Conservation (phyloP, 2,113 vertebrate species). For the Laterallus jamaicensis region DNA sequence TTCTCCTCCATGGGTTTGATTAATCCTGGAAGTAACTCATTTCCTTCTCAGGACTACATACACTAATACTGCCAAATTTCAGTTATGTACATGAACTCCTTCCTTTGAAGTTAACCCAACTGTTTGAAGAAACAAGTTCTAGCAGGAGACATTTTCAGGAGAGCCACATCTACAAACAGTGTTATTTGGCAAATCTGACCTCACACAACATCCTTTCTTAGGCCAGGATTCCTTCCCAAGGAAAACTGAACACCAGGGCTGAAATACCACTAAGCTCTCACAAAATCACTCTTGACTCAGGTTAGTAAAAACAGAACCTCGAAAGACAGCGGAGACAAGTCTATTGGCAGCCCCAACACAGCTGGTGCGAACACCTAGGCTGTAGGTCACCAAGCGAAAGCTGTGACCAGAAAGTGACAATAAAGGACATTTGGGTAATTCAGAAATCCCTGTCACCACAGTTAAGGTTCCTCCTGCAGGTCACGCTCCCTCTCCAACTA, state of each 20-base stretch:
- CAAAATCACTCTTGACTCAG: not conserved
- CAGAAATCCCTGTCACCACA: not conserved
- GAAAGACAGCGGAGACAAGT: not conserved
- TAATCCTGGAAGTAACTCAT: not conserved
- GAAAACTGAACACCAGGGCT: not conserved
- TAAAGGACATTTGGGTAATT: not conserved
- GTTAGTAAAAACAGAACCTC: not conserved
- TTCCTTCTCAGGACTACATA: not conserved
- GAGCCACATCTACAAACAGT: not conserved
- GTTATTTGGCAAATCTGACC: slow-evolving; percentile 2
- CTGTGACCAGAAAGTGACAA: not conserved
- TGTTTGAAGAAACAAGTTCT: not conserved
- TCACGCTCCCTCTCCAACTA: not conserved
- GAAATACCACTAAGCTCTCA: not conserved
- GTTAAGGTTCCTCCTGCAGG: not conserved
- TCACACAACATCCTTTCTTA: not conserved
- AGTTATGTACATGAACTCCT: not conserved
- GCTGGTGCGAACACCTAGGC: not conserved
- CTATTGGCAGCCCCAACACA: not conserved
- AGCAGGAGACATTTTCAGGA: not conserved
- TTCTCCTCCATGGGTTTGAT: no score
- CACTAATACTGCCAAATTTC: not conserved
- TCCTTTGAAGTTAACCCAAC: not conserved
- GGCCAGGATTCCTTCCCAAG: not conserved
- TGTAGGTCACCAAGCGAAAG: not conserved